Conservation (phyloP, 2,797 vertebrate genomes). For the Acipenser oxyrinchus region DNA sequence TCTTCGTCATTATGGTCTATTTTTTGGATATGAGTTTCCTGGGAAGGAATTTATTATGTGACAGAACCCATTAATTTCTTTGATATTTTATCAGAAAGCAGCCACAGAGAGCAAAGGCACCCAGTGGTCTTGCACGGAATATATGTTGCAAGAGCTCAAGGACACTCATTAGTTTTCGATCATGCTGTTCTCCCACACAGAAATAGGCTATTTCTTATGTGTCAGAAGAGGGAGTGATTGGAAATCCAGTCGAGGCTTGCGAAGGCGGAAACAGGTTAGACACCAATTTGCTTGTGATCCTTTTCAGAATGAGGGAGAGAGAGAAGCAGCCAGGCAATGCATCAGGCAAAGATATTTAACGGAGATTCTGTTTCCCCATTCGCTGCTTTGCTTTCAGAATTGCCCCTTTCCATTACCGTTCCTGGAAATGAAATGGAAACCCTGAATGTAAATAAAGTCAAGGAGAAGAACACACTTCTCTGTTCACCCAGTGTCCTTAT, state of each 20-base stretch:
- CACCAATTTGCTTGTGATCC: slow-evolving; percentile 4
- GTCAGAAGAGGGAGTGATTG: not conserved
- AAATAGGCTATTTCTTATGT: too few species aligned
- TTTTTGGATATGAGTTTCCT: not conserved
- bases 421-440: too few species aligned
- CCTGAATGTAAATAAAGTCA: too few species aligned
- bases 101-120: not conserved
- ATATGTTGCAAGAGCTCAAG: slow-evolving; percentile 1
- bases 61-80: not conserved
- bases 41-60: slow-evolving; percentile 3
- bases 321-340: too few species aligned
- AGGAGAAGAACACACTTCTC: too few species aligned
- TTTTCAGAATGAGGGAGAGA: too few species aligned
- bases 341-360: too few species aligned
- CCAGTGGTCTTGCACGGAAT: not conserved
- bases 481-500: too few species aligned
- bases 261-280: slow-evolving; percentile 7
- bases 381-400: too few species aligned
- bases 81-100: not conserved
- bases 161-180: not conserved
- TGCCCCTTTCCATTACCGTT: too few species aligned
- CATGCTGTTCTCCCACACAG: too few species aligned
- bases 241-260: not conserved
- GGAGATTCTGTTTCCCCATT: too few species aligned
- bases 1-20: not conserved